Conservation (phyloP, 1,140 invertebrate species). For the Trissolcus basalis region DNA sequence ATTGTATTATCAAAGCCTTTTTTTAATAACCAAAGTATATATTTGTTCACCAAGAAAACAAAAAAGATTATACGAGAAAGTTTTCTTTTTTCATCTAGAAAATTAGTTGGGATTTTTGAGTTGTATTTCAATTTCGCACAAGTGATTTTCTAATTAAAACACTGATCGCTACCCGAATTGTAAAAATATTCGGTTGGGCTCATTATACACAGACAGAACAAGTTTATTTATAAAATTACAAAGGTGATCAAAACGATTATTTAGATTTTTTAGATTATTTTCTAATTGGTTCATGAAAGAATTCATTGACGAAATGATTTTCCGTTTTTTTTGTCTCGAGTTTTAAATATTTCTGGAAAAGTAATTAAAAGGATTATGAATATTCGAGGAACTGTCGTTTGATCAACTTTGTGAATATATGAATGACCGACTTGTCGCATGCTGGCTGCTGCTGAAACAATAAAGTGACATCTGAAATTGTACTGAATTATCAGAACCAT, state of each 20-base stretch:
- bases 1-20: too few species aligned
- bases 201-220: slow-evolving; percentile 62
- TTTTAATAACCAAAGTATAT: too few species aligned
- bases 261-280: neutral
- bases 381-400: too few species aligned
- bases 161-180: slow-evolving; percentile 53
- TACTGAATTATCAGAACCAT: slow-evolving; percentile 56
- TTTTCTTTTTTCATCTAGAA: too few species aligned
- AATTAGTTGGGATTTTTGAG: too few species aligned
- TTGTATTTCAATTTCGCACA: slow-evolving; percentile 12
- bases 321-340: too few species aligned
- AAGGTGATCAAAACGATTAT: slow-evolving; percentile 25
- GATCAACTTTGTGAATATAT: slow-evolving; percentile 48
- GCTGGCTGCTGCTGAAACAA: slow-evolving; percentile 55
- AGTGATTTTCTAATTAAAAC: slow-evolving; percentile 44
- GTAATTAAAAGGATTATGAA: too few species aligned
- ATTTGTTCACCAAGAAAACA: too few species aligned
- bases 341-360: too few species aligned
- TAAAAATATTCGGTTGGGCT: slow-evolving; percentile 48
- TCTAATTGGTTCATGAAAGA: too few species aligned
- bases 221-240: slow-evolving; percentile 26
- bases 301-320: too few species aligned
- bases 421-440: slow-evolving; percentile 58
- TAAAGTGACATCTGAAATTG: slow-evolving; percentile 46
- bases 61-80: too few species aligned